Percentiles rank a stretch among this genome's conserved stretches.
phyloP scores from a whole-genome alignment of 2,888 invertebrate genomes.

The Drosophila koepferae region DNA sequence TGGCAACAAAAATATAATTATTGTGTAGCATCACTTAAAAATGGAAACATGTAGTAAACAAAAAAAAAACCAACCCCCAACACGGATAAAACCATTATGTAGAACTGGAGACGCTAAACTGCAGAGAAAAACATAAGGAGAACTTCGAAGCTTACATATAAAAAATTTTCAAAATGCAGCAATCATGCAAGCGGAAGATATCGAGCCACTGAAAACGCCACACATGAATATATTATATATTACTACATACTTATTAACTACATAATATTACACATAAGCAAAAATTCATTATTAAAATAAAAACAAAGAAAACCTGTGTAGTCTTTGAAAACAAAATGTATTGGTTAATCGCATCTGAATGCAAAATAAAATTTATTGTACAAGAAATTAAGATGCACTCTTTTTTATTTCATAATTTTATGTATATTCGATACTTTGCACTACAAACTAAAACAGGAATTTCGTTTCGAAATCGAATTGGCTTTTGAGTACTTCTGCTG shows the following conservation, averaged over 20 bases:
- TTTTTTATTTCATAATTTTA: not conserved
- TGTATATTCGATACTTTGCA: not conserved
- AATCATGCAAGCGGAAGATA: slow-evolving; percentile 25
- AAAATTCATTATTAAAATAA: slow-evolving; percentile 70
- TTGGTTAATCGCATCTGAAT: slow-evolving; percentile 72
- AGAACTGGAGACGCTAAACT: slow-evolving; percentile 29
- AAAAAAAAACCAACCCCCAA: not conserved
- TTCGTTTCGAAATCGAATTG: not conserved
- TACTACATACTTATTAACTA: slow-evolving; percentile 75
- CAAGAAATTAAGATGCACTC: slow-evolving; percentile 25
- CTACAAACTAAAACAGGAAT: not conserved
- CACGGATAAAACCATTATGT: slow-evolving; percentile 7
- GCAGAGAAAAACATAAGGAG: slow-evolving; percentile 17
- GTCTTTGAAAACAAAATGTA: slow-evolving; percentile 68
- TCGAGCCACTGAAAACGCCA: slow-evolving; percentile 57
- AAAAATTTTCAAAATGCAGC: slow-evolving; percentile 54
- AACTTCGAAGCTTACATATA: slow-evolving; percentile 35
- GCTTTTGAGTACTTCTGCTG: not conserved
- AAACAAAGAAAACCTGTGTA: slow-evolving; percentile 56
- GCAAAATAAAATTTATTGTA: slow-evolving; percentile 67
- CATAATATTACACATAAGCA: slow-evolving; percentile 68
- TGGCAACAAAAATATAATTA: slow-evolving; percentile 70
- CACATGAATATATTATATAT: slow-evolving; percentile 70
- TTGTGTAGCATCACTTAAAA: slow-evolving; percentile 73
- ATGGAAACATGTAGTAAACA: slow-evolving; percentile 71